Evolutionary conservation across 2,797 vertebrate genomes (phyloP).

Genomic region (Lophius americanus): DNA sequence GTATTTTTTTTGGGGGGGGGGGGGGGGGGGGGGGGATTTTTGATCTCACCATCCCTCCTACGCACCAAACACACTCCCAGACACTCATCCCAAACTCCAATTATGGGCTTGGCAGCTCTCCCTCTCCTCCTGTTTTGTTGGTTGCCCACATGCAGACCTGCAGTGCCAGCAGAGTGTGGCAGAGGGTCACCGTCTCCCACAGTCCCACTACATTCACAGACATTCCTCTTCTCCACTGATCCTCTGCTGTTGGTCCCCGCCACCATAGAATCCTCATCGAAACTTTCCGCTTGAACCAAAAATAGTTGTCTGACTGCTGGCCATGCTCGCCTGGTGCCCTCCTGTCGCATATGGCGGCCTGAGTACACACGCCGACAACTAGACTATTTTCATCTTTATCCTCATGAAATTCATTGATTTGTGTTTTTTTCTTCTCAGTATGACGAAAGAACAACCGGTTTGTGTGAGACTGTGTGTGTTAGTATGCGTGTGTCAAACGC

Average conservation of each 20-base stretch:
- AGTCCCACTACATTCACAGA: slow-evolving; percentile 65
- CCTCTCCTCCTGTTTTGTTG: slow-evolving; percentile 70
- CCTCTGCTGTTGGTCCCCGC: slow-evolving; percentile 60
- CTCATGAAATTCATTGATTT: slow-evolving; percentile 54
- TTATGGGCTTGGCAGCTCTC: slow-evolving; percentile 65
- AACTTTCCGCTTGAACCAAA: slow-evolving; percentile 76
- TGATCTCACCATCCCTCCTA: slow-evolving; percentile 37
- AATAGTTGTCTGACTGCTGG: slow-evolving; percentile 70
- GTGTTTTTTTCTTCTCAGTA: slow-evolving; percentile 44
- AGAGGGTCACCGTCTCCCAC: slow-evolving; percentile 69
- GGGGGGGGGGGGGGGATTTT: slow-evolving; percentile 39
- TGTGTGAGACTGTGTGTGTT: slow-evolving; percentile 20
- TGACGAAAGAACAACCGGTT: slow-evolving; percentile 31
- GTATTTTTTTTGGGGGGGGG: slow-evolving; percentile 18
- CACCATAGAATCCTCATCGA: slow-evolving; percentile 48
- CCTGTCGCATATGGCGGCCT: slow-evolving; percentile 56
- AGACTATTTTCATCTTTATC: slow-evolving; percentile 60
- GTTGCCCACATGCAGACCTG: slow-evolving; percentile 68
- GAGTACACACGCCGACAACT: slow-evolving; percentile 45
- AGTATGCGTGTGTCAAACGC: slow-evolving; percentile 9
- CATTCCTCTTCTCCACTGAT: slow-evolving; percentile 52
- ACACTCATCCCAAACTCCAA: slow-evolving; percentile 54
- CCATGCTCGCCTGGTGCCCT: slow-evolving; percentile 67
- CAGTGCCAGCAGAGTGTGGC: slow-evolving; percentile 72
- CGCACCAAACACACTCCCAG: slow-evolving; percentile 36